Evolutionary conservation across 2,797 vertebrate species (phyloP).

Genomic region (Channa striata): DNA sequence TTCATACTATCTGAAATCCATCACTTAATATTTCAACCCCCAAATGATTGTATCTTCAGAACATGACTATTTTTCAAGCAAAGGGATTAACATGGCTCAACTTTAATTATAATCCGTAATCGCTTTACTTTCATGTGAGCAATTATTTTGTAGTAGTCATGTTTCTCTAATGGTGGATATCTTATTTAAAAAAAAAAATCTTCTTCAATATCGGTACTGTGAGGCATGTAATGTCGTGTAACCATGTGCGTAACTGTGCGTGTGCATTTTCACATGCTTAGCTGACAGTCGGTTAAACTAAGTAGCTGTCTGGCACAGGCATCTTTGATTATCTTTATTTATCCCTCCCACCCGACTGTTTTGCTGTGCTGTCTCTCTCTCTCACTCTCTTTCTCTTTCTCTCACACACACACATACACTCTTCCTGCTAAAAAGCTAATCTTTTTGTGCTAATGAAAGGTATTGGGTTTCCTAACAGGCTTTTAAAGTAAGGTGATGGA

Average conservation of each 20-base stretch:
- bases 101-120: conserved; percentile 59
- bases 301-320: conserved; percentile 71
- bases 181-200: conserved; percentile 39
- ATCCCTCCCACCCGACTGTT: conserved; percentile 58
- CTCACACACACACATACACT: conserved; percentile 9
- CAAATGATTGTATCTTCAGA: conserved; percentile 60
- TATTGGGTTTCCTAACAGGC: conserved; percentile 83
- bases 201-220: conserved; percentile 26
- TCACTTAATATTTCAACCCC: conserved; percentile 41
- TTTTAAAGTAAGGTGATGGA: conserved; percentile 82
- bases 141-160: conserved; percentile 26
- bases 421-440: conserved; percentile 78
- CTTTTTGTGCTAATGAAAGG: conserved; percentile 83
- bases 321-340: conserved; percentile 78
- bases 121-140: conserved; percentile 45
- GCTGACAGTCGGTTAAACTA: conserved; percentile 63
- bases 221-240: conserved; percentile 19
- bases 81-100: conserved; percentile 51
- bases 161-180: conserved; percentile 18
- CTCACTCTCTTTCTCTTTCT: background rate
- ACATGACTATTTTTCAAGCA: conserved; percentile 31
- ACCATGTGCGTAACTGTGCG: conserved; percentile 25
- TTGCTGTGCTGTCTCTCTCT: background rate
- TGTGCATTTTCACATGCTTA: conserved; percentile 44
- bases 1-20: conserved; percentile 39